Evolutionary conservation across 2,797 vertebrate species (phyloP).

Genomic region (Sebastolobus alascanus): DNA sequence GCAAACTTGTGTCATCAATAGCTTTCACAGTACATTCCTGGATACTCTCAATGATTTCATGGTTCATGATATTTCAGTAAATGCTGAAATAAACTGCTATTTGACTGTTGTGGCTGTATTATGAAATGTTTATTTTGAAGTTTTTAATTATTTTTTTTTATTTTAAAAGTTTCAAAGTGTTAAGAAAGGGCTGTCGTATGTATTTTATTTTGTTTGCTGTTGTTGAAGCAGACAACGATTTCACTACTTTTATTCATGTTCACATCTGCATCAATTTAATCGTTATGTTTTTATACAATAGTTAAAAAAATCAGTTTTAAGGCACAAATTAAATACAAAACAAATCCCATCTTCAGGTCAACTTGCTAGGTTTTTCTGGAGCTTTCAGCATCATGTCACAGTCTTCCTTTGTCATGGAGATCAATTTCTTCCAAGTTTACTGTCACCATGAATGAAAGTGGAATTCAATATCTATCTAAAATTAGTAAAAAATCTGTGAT

Average conservation of each 20-base stretch:
- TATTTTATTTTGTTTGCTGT: neutral
- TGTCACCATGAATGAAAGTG: neutral
- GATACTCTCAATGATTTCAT: conserved; percentile 4
- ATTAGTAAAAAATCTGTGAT: no score
- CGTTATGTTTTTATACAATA: neutral
- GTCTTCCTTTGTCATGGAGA: conserved; percentile 1
- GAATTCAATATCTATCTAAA: neutral
- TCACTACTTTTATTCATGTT: neutral
- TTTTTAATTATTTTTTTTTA: neutral
- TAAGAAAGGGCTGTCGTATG: neutral
- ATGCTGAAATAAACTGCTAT: neutral
- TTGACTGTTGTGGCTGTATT: neutral
- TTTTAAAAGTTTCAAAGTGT: neutral
- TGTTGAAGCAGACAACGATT: neutral
- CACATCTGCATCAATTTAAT: neutral
- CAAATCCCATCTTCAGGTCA: neutral
- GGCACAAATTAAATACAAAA: neutral
- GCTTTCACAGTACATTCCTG: conserved; percentile 9
- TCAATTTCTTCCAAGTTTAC: neutral
- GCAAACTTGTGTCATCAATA: neutral
- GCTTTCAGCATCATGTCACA: neutral
- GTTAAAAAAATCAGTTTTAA: neutral
- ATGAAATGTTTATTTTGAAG: neutral
- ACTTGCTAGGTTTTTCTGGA: neutral
- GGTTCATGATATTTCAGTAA: conserved; percentile 14